These are phyloP conservation scores for Coregonus suidteri DNA, from an alignment of 2,797 vertebrate species.

Conservation along the genomic window DNA sequence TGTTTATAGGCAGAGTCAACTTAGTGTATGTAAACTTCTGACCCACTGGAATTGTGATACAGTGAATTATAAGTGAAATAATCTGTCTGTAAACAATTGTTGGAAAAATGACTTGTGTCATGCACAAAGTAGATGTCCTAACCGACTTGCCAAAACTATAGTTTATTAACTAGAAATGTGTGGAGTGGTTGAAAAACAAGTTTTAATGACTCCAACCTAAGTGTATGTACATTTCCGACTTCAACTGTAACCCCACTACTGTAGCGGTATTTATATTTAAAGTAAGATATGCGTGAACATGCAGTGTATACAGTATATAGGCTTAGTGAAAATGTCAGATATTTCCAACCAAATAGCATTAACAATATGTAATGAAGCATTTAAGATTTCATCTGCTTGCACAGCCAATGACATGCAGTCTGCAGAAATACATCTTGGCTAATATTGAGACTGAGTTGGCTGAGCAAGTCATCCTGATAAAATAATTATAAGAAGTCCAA, in stretches of 20 bases:
- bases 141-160: too few species aligned
- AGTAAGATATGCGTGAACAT: not conserved
- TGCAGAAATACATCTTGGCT: not conserved
- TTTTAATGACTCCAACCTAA: too few species aligned
- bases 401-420: conserved; percentile 11
- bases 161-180: too few species aligned
- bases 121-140: too few species aligned
- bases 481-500: conserved; percentile 54
- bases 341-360: conserved; percentile 25
- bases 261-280: not conserved
- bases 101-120: too few species aligned
- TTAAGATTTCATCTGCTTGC: conserved; percentile 10
- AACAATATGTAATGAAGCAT: conserved; percentile 33
- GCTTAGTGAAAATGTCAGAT: conserved; percentile 27
- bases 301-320: not conserved
- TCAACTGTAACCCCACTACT: not conserved
- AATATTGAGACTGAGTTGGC: conserved; percentile 21
- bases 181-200: too few species aligned
- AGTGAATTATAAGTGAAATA: too few species aligned
- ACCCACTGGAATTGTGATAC: too few species aligned
- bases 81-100: too few species aligned
- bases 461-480: conserved; percentile 50
- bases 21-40: too few species aligned
- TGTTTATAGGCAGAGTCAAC: too few species aligned
- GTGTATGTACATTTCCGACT: too few species aligned